These are phyloP conservation scores for Erithacus rubecula DNA, from an alignment of 2,797 vertebrate species.

Conservation along the genomic window DNA sequence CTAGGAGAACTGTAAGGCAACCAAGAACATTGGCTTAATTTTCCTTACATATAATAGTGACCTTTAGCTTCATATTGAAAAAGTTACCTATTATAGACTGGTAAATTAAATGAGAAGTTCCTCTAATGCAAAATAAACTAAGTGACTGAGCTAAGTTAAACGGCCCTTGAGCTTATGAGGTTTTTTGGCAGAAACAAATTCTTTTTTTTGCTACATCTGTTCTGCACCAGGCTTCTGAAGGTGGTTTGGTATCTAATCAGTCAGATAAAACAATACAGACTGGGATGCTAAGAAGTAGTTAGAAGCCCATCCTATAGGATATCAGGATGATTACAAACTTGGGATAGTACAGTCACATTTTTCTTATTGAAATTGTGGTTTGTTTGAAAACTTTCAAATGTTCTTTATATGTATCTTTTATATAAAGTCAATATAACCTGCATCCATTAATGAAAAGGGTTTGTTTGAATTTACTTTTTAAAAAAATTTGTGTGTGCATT, in stretches of 20 bases:
- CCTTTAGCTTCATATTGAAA: conserved; percentile 89
- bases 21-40: conserved; percentile 86
- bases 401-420: background rate
- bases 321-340: background rate
- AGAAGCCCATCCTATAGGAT: background rate
- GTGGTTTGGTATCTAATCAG: conserved; percentile 42
- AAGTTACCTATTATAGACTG: conserved; percentile 81
- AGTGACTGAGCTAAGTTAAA: conserved; percentile 76
- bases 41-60: conserved; percentile 89
- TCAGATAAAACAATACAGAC: conserved; percentile 24
- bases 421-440: background rate
- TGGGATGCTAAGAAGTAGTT: background rate
- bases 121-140: conserved; percentile 83
- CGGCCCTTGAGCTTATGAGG: conserved; percentile 67
- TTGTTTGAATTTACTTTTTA: rapidly evolving
- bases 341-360: background rate
- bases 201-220: conserved; percentile 22
- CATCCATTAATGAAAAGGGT: background rate
- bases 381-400: conserved; percentile 27
- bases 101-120: conserved; percentile 83
- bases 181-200: conserved; percentile 66
- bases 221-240: conserved; percentile 58
- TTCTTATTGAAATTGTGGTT: background rate
- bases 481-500: background rate
- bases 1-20: conserved; percentile 90